Conservation (phyloP, 2,797 vertebrate species). For the Gouania willdenowi region DNA sequence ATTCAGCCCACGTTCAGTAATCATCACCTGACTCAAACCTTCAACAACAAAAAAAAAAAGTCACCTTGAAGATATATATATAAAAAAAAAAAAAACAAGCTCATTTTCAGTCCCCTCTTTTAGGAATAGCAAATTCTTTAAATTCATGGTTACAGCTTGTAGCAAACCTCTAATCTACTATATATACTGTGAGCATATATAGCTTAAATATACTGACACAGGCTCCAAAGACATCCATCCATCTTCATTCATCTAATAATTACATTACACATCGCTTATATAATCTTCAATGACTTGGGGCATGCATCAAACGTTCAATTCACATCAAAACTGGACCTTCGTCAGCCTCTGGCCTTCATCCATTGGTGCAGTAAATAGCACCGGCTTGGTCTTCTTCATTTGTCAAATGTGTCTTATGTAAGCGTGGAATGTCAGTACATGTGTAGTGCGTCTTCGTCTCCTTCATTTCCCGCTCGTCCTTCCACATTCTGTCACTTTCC, state of each 20-base stretch:
- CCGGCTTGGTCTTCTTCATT: conserved; percentile 49
- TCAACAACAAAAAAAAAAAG: conserved; percentile 39
- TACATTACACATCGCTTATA: conserved; percentile 44
- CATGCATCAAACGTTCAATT: conserved; percentile 74
- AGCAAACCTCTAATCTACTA: conserved; percentile 53
- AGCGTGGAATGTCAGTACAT: conserved; percentile 18
- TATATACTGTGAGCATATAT: conserved; percentile 69
- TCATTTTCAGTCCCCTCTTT: conserved; percentile 36
- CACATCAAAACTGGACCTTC: conserved; percentile 58
- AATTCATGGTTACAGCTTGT: conserved; percentile 25
- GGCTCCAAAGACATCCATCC: conserved; percentile 34
- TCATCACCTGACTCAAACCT: conserved; percentile 40
- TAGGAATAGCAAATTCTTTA: conserved; percentile 27
- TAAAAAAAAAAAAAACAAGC: not conserved
- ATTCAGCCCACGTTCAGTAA: conserved; percentile 32
- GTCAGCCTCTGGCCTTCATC: conserved; percentile 53
- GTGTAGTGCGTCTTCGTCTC: conserved; percentile 17
- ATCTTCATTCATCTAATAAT: conserved; percentile 34
- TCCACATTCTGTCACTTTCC: conserved; percentile 78
- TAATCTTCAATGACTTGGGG: conserved; percentile 56
- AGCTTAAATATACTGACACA: conserved; percentile 66
- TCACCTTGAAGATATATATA: conserved; percentile 16
- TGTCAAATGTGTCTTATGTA: conserved; percentile 15
- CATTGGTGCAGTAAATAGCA: conserved; percentile 50
- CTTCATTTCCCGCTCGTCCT: conserved; percentile 48